These are phyloP conservation scores for Microctonus aethiopoides DNA, from an alignment of 2,888 invertebrate species.

Conservation along the genomic window DNA sequence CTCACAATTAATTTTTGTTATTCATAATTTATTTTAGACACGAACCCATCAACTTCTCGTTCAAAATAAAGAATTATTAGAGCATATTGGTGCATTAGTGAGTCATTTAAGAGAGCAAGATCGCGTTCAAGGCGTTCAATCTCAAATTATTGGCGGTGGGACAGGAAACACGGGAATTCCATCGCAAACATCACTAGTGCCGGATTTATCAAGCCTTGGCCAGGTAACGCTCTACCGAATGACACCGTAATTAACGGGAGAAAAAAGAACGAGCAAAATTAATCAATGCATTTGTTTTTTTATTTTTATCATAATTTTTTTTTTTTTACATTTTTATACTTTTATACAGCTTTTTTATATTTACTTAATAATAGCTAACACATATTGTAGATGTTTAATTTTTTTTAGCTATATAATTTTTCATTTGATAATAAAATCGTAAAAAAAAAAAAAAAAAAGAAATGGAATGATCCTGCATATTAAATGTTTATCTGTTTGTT, in stretches of 20 bases:
- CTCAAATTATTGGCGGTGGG: slow-evolving; percentile 57
- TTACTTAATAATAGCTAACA: slow-evolving; percentile 17
- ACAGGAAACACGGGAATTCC: slow-evolving; percentile 33
- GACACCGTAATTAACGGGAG: slow-evolving; percentile 50
- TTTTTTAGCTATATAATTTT: slow-evolving; percentile 25
- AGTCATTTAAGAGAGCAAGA: slow-evolving; percentile 90
- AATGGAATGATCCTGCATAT: slow-evolving; percentile 20
- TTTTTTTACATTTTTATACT: slow-evolving; percentile 39
- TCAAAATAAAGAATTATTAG: slow-evolving; percentile 94
- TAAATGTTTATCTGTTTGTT: slow-evolving; percentile 3
- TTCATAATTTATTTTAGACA: slow-evolving; percentile 68
- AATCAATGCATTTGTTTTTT: slow-evolving; percentile 38
- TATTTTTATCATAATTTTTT: slow-evolving; percentile 33
- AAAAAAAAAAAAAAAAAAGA: background rate
- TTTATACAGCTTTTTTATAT: slow-evolving; percentile 41
- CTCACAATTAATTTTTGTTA: background rate
- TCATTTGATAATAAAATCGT: slow-evolving; percentile 28
- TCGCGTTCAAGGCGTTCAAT: slow-evolving; percentile 70
- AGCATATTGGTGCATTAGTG: slow-evolving; percentile 93
- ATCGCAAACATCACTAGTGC: slow-evolving; percentile 73
- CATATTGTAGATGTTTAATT: slow-evolving; percentile 24
- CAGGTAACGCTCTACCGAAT: slow-evolving; percentile 67
- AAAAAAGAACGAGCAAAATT: slow-evolving; percentile 1
- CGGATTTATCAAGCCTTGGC: slow-evolving; percentile 64
- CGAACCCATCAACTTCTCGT: slow-evolving; percentile 93